Conservation (phyloP, 2,797 vertebrate genomes). For the Perodicticus potto region DNA sequence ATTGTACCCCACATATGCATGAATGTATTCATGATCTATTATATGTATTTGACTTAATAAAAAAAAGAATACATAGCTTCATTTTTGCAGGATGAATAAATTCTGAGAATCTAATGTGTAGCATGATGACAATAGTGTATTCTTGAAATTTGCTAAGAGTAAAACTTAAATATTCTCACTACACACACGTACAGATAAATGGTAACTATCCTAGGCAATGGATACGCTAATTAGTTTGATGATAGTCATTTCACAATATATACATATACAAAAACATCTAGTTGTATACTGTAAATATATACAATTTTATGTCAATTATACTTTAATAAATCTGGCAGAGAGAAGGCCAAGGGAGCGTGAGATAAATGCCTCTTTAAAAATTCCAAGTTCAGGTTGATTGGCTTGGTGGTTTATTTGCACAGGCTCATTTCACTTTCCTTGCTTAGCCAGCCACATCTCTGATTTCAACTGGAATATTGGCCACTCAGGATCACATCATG, state of each 20-base stretch:
- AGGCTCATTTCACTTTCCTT: slow-evolving; percentile 55
- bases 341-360: background rate
- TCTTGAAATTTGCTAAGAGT: background rate
- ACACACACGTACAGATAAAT: background rate
- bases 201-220: background rate
- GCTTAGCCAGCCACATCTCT: slow-evolving; percentile 30
- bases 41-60: too few species aligned
- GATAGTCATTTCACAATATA: background rate
- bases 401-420: slow-evolving; percentile 10
- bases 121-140: background rate
- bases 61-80: background rate
- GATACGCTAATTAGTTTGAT: background rate
- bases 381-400: background rate
- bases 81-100: background rate
- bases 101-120: background rate
- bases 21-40: too few species aligned
- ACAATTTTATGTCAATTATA: background rate
- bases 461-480: slow-evolving; percentile 58
- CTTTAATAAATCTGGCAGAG: background rate
- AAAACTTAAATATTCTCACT: background rate
- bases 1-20: too few species aligned
- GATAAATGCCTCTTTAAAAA: slow-evolving; percentile 30
- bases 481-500: slow-evolving; percentile 37
- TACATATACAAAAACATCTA: background rate
- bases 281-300: background rate